Evolutionary conservation across 2,113 vertebrate genomes (phyloP).

Genomic region (Neolamprologus brichardi): DNA sequence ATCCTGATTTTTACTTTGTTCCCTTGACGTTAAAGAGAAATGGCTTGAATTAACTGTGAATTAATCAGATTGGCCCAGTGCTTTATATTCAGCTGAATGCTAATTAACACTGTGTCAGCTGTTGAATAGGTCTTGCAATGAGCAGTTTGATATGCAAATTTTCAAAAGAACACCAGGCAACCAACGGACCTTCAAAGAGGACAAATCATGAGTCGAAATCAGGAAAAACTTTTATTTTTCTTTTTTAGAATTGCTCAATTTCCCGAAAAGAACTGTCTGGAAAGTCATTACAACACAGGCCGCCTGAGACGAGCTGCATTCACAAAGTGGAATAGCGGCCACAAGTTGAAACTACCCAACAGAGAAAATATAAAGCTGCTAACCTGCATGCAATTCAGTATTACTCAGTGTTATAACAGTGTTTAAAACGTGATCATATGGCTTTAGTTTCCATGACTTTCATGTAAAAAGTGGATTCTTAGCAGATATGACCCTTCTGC

Average conservation of each 20-base stretch:
- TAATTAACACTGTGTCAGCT: not conserved
- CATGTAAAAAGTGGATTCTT: not conserved
- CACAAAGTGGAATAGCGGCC: not conserved
- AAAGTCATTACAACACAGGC: not conserved
- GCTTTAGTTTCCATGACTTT: not conserved
- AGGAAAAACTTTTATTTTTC: not conserved
- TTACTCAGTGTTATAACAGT: not conserved
- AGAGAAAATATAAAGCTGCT: not conserved
- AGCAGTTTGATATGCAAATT: not conserved
- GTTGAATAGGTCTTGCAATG: not conserved
- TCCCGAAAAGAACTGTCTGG: not conserved
- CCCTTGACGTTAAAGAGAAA: not conserved
- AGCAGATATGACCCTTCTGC: not conserved
- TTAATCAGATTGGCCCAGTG: not conserved
- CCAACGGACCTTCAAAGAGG: not conserved
- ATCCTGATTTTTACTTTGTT: not conserved
- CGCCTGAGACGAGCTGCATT: not conserved
- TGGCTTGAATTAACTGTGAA: not conserved
- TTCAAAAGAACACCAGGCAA: not conserved
- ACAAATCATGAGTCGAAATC: not conserved
- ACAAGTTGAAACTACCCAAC: not conserved
- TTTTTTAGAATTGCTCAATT: not conserved
- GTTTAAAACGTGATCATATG: not conserved
- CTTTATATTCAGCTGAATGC: not conserved
- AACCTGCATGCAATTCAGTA: not conserved